Conservation (phyloP, 1,140 invertebrate species). For the Neotoxoptera formosana region DNA sequence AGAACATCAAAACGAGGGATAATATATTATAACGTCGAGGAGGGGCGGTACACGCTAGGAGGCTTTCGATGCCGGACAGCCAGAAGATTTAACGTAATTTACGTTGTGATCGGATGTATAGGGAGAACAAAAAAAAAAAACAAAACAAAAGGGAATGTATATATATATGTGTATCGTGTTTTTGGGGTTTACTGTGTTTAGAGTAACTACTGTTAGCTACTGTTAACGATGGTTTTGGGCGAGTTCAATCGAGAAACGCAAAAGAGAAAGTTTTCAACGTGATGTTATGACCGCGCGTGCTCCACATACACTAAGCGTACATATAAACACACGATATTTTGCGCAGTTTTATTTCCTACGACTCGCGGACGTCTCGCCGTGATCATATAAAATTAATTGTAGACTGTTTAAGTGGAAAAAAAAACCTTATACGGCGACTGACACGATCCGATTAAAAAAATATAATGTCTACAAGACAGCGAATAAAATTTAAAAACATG, state of each 20-base stretch:
- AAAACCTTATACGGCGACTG: background rate
- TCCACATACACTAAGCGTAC: background rate
- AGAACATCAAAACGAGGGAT: conserved; percentile 8
- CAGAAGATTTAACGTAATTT: conserved; percentile 40
- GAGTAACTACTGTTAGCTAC: conserved; percentile 1
- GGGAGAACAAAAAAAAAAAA: no score
- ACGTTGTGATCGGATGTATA: conserved; percentile 19
- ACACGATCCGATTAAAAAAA: background rate
- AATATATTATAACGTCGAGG: conserved; percentile 20
- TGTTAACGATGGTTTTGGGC: background rate
- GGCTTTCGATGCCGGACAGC: conserved; percentile 2
- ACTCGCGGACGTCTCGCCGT: background rate
- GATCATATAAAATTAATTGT: background rate
- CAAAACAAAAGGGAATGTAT: conserved; percentile 19
- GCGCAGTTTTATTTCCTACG: background rate
- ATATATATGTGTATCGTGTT: background rate
- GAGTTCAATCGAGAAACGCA: background rate
- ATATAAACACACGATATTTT: background rate
- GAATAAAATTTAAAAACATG: no score
- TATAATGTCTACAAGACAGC: no score
- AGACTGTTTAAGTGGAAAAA: background rate
- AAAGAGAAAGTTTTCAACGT: conserved; percentile 8
- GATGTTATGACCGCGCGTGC: background rate
- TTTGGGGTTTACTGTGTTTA: background rate
- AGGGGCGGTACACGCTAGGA: background rate